phyloP scores from a whole-genome alignment of 2,113 vertebrate genomes.

The Noturus placidus region DNA sequence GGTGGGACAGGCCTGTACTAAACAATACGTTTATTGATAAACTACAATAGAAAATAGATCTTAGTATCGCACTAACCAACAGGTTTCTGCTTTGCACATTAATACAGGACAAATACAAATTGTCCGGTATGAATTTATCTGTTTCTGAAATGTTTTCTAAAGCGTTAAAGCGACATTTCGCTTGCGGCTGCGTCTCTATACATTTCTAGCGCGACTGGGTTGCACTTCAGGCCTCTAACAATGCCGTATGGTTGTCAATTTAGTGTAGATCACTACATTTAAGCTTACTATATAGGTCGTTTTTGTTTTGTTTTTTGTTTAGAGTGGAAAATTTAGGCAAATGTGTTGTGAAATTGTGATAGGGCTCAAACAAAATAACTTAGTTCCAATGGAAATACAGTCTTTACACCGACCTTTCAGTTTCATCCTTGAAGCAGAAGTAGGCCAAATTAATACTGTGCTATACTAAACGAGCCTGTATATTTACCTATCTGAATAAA shows the following conservation, averaged over 20 bases:
- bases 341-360: neutral
- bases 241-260: neutral
- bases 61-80: neutral
- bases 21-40: neutral
- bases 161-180: neutral
- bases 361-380: too few species aligned
- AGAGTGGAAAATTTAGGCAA: neutral
- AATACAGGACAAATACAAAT: neutral
- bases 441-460: neutral
- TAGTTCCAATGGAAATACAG: neutral
- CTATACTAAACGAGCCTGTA: neutral
- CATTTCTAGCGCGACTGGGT: neutral
- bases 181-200: neutral
- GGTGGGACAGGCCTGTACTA: neutral
- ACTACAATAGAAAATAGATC: neutral
- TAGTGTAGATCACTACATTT: neutral
- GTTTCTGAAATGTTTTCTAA: neutral
- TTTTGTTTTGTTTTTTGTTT: neutral
- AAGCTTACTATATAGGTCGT: too few species aligned
- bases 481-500: neutral
- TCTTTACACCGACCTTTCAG: neutral
- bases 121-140: neutral
- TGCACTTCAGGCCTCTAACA: neutral
- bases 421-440: neutral
- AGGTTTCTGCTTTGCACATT: neutral